A percentile compares a stretch with the other conserved stretches of the same genome.
phyloP scores from a whole-genome alignment of 1,140 invertebrate species.

The Drosophila murphyi region DNA sequence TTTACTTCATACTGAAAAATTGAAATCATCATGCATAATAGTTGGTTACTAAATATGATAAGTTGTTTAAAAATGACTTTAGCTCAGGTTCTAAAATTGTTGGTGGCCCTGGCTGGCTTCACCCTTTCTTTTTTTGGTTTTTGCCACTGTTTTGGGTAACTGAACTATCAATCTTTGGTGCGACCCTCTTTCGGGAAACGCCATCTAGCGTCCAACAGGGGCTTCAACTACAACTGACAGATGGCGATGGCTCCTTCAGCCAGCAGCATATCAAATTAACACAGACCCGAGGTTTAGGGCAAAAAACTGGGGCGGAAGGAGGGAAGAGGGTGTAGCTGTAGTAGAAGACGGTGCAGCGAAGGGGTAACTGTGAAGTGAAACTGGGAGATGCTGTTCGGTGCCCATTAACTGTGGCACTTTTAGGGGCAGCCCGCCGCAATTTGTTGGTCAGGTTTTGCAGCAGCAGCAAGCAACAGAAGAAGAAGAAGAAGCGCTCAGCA shows the following conservation, averaged over 20 bases:
- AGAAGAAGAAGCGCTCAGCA: not conserved
- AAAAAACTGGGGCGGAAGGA: not conserved
- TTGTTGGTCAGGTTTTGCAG: conserved; percentile 74
- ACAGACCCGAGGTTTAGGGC: conserved; percentile 61
- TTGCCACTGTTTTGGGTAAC: not conserved
- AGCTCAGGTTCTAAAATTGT: too few relatives aligned
- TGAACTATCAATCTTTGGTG: conserved; percentile 30
- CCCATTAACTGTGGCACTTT: conserved; percentile 81
- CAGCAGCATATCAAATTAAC: conserved; percentile 80
- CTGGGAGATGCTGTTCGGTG: conserved; percentile 60
- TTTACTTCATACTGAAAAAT: too few relatives aligned
- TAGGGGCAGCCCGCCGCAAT: conserved; percentile 70
- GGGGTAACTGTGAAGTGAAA: conserved; percentile 29
- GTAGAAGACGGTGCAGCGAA: not conserved
- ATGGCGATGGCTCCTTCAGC: conserved; percentile 66
- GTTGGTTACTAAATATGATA: too few relatives aligned
- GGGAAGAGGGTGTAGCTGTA: not conserved
- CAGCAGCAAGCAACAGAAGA: conserved; percentile 11
- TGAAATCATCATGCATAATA: too few relatives aligned
- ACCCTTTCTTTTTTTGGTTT: too few relatives aligned
- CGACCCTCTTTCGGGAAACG: conserved; percentile 24
- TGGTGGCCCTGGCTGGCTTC: too few relatives aligned
- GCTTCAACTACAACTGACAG: conserved; percentile 67
- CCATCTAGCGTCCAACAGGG: conserved; percentile 50
- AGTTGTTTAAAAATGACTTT: too few relatives aligned